These are phyloP conservation scores for Geopemphigus sp. DNA, from an alignment of 1,140 invertebrate genomes.

Conservation along the genomic window DNA sequence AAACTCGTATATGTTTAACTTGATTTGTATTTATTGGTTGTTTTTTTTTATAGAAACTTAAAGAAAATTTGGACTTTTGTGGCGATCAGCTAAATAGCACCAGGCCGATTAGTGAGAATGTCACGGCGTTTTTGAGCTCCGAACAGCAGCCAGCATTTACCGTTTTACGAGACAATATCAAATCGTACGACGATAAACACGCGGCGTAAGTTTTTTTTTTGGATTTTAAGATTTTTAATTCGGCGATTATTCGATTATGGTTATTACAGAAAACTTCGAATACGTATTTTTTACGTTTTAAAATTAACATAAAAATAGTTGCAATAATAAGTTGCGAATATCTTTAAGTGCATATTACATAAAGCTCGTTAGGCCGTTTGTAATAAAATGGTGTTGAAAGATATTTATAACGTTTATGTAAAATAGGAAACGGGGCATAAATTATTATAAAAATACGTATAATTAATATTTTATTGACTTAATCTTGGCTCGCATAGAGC, in stretches of 20 bases:
- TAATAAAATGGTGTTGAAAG: neutral
- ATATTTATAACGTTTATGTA: neutral
- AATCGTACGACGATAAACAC: neutral
- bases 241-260: too few relatives aligned
- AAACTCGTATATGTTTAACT: too few relatives aligned
- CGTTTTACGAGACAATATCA: neutral
- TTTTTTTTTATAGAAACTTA: constrained; percentile 16
- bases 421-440: neutral
- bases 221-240: too few relatives aligned
- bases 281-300: too few relatives aligned
- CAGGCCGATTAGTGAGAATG: neutral
- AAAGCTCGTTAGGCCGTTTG: neutral
- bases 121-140: neutral
- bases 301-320: neutral
- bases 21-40: neutral
- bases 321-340: neutral
- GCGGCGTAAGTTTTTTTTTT: neutral
- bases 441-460: neutral
- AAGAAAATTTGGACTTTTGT: neutral
- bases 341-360: neutral
- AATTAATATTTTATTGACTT: neutral
- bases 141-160: constrained; percentile 13
- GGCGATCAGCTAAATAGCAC: neutral
- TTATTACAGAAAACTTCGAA: too few relatives aligned
- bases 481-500: neutral